Conservation (phyloP, 2,797 vertebrate species). For the Passerculus sandwichensis region DNA sequence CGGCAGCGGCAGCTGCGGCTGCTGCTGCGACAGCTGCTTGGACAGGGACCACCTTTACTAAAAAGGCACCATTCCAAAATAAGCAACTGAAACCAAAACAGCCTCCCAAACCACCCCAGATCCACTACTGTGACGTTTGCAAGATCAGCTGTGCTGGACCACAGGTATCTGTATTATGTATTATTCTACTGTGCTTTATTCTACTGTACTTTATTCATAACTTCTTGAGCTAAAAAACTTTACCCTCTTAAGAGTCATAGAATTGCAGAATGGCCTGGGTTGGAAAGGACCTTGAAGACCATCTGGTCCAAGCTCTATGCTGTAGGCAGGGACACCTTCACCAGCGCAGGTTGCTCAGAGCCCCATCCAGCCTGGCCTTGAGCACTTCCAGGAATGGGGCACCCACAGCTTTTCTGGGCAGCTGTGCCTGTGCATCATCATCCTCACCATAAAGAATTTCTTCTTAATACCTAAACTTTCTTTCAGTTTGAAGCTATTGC, state of each 20-base stretch:
- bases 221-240: background rate
- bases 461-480: background rate
- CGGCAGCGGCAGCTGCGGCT: slow-evolving; percentile 88
- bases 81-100: slow-evolving; percentile 96
- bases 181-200: background rate
- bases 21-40: slow-evolving; percentile 92
- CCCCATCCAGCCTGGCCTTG: background rate
- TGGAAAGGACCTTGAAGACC: background rate
- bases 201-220: background rate
- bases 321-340: background rate
- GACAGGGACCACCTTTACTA: slow-evolving; percentile 91
- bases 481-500: background rate
- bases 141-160: slow-evolving; percentile 99
- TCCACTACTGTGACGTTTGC: slow-evolving; percentile 98
- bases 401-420: background rate
- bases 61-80: slow-evolving; percentile 94
- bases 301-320: background rate
- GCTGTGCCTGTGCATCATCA: background rate
- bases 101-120: slow-evolving; percentile 95
- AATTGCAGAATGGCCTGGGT: background rate
- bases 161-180: slow-evolving; percentile 82
- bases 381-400: background rate
- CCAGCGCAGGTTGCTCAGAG: background rate
- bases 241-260: background rate
- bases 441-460: background rate